Base-by-base conservation (phyloP, 2,113 vertebrate genomes). In the Poicephalus meyeri region DNA sequence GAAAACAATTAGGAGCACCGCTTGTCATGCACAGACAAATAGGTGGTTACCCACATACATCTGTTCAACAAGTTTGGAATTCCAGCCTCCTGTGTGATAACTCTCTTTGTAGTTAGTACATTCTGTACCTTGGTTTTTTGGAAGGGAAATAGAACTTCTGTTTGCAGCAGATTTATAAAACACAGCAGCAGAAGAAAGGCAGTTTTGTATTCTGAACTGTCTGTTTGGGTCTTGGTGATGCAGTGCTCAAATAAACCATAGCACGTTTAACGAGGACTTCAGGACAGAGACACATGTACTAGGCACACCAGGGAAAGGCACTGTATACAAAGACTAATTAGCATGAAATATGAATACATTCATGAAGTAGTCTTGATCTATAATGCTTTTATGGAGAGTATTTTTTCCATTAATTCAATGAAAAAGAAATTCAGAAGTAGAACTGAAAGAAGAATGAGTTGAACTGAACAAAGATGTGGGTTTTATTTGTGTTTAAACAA, bases 231-330 rank as follows among this genome's bases (percentile, higher is more conserved):
- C 94, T 91, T 13, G 20, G 56, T 93, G 93, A 95, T 97, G 74
- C 91, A 91, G 95, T 96, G 97, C 95, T 98, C 96, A 97, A 84
- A 98, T 98, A 97, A 98, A 98, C 93, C 96, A 94, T 97, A 97
- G 96, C 96, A 97, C 97, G 95, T 97, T 95, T 98, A 99, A 99
- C 96, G 97, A 99, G 98, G 96, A 97, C 96, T 97, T 92, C 97
- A 97, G 98, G 97, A 98, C 97, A 97, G 95, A 98, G 97, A 98
- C 97, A 96, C 97, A 97, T 98, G 98, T 97, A 97, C 94, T 95
- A 92, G 91, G 97, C 94, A 97, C 97, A 97, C 92, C 89, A 92
- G 98, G 95, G 94, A 97, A 94, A 95, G 80, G 90, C 80, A 88
- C 93, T 60, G 85, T 97, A 93, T 97, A 93, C 88, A 93, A 95